Conservation (phyloP, 2,113 vertebrate species). For the Arenaria interpres region DNA sequence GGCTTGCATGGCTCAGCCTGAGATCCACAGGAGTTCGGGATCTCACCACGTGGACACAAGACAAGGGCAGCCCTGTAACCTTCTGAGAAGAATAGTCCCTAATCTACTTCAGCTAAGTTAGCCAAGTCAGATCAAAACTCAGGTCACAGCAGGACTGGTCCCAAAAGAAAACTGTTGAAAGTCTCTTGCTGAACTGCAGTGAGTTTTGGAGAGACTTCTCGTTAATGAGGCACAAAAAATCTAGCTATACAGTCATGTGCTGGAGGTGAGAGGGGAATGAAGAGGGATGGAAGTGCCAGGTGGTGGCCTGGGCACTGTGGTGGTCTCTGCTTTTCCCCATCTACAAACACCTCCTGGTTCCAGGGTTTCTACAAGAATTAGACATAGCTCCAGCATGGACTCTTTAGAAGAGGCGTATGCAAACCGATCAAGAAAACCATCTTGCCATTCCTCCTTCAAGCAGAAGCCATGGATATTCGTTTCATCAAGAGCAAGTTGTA, state of each 20-base stretch:
- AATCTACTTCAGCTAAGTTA: background rate
- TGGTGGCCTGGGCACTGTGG: background rate
- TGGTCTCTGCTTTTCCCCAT: background rate
- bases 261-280: background rate
- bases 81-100: background rate
- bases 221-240: background rate
- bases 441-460: background rate
- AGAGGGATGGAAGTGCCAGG: background rate
- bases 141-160: background rate
- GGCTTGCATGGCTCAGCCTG: background rate
- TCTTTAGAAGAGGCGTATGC: background rate
- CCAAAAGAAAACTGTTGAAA: background rate
- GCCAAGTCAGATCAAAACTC: background rate
- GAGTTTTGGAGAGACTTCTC: background rate
- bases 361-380: background rate
- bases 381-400: background rate
- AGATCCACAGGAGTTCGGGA: background rate
- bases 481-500: background rate
- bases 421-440: background rate
- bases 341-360: background rate
- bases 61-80: background rate
- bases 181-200: background rate
- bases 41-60: background rate
- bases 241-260: accelerated
- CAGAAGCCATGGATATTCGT: background rate